Conservation (phyloP, 2,888 invertebrate genomes). For the Ophion ventricosus region DNA sequence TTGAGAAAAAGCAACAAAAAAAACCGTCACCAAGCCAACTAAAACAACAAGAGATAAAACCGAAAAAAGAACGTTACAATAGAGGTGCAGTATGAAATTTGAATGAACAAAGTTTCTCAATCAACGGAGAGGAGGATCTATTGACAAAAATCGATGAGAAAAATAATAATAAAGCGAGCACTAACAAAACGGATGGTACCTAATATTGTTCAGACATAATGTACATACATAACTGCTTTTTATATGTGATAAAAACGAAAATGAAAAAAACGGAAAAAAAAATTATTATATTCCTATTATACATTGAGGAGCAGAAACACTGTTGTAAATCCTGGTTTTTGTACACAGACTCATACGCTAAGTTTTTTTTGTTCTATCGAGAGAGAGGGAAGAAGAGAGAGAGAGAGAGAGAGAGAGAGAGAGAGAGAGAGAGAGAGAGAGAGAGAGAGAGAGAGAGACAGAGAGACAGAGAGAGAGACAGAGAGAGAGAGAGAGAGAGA, state of each 20-base stretch:
- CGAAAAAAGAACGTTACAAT: slow-evolving; percentile 26
- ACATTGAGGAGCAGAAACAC: slow-evolving; percentile 78
- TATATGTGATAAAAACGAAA: slow-evolving; percentile 78
- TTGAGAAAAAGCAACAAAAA: slow-evolving; percentile 68
- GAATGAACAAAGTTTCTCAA: slow-evolving; percentile 43
- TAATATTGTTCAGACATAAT: slow-evolving; percentile 79
- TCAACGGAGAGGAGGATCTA: slow-evolving; percentile 39
- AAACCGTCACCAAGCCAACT: slow-evolving; percentile 9
- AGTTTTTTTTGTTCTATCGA: slow-evolving; percentile 77
- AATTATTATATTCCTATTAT: slow-evolving; percentile 81
- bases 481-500: slow-evolving; percentile 52
- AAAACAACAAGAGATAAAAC: slow-evolving; percentile 9
- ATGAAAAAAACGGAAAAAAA: slow-evolving; percentile 56
- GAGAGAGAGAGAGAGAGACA: slow-evolving; percentile 60
- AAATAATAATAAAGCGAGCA: slow-evolving; percentile 59
- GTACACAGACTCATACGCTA: slow-evolving; percentile 81
- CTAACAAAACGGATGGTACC: slow-evolving; percentile 76
- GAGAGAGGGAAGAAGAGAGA: slow-evolving; percentile 48
- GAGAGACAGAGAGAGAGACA: slow-evolving; percentile 50
- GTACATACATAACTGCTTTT: slow-evolving; percentile 83
- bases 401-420: slow-evolving; percentile 59
- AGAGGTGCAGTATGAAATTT: slow-evolving; percentile 44
- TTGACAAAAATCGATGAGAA: slow-evolving; percentile 37
- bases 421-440: slow-evolving; percentile 55
- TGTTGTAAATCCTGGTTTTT: slow-evolving; percentile 82